A percentile compares a stretch with the other conserved stretches of the same genome.
These are phyloP conservation scores for Enhydra lutris DNA, from an alignment of 2,113 vertebrate species.

Conservation along the genomic window DNA sequence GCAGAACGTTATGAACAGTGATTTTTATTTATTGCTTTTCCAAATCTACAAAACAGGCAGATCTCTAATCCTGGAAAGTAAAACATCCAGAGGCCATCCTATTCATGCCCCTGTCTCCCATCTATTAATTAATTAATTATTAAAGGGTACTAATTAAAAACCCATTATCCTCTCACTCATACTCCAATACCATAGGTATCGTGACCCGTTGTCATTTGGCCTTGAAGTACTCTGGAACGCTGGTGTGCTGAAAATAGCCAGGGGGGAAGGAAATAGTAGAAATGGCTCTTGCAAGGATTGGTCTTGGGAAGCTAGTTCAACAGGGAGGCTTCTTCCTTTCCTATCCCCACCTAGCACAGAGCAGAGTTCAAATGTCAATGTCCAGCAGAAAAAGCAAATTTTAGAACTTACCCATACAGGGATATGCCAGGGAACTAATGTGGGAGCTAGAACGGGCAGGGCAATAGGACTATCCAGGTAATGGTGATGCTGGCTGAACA, in stretches of 20 bases:
- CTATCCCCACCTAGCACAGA: background rate
- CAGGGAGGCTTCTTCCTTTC: background rate
- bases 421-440: background rate
- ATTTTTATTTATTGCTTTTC: background rate
- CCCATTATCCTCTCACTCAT: background rate
- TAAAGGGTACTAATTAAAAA: constrained; percentile 16
- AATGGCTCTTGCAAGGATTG: background rate
- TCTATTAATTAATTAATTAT: background rate
- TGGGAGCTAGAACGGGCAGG: background rate
- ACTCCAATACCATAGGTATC: background rate
- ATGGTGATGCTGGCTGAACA: background rate
- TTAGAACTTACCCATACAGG: background rate
- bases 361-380: background rate
- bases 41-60: background rate
- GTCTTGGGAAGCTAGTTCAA: background rate
- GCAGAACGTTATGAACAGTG: background rate
- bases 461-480: too few species aligned
- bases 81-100: background rate
- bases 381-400: background rate
- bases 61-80: background rate
- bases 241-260: background rate
- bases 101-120: background rate
- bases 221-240: background rate
- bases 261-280: background rate
- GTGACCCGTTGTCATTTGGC: background rate